These are phyloP conservation scores for Catamblyrhynchus diadema DNA, from an alignment of 2,797 vertebrate species.

Conservation along the genomic window DNA sequence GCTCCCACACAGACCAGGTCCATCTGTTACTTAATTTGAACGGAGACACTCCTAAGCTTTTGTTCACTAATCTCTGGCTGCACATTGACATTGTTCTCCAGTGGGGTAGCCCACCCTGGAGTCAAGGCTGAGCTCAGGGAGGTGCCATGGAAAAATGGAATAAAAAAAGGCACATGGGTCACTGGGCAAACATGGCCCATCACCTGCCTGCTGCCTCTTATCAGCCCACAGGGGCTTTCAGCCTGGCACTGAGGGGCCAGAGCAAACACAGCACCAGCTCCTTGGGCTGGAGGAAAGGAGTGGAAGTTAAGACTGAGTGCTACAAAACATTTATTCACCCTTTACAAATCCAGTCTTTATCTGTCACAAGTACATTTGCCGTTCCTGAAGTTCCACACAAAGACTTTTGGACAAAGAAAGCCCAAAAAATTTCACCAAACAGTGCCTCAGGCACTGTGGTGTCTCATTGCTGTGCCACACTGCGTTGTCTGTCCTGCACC, in stretches of 20 bases:
- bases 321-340: background rate
- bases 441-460: background rate
- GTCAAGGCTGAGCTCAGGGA: background rate
- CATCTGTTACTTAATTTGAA: constrained; percentile 49
- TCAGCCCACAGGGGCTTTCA: background rate
- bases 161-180: background rate
- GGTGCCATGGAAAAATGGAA: background rate
- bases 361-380: background rate
- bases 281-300: background rate
- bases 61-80: background rate
- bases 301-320: background rate
- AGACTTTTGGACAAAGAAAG: background rate
- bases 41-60: constrained; percentile 13
- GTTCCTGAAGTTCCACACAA: background rate
- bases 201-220: background rate
- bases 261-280: background rate
- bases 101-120: background rate
- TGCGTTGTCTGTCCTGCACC: background rate
- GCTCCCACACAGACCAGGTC: constrained; percentile 38
- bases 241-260: background rate
- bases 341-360: background rate
- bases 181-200: background rate
- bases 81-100: constrained; percentile 22
- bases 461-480: background rate
- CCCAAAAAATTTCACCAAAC: background rate